These are phyloP conservation scores for Oophaga sylvatica DNA, from an alignment of 2,797 vertebrate species.

Conservation along the genomic window DNA sequence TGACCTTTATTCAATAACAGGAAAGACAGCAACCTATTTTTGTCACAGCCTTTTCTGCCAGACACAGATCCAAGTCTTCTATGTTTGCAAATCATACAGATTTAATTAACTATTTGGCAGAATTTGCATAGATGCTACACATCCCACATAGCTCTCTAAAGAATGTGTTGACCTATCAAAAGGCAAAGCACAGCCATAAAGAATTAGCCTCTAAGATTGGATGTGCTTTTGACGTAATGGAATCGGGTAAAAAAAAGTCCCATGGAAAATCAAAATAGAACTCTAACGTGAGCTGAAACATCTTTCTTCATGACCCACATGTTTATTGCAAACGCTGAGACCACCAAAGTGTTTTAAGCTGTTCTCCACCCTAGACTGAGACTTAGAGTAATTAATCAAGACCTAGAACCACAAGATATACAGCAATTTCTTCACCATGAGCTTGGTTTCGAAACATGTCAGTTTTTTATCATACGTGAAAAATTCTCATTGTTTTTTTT, in stretches of 20 bases:
- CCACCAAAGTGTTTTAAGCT: neutral
- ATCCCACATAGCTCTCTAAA: neutral
- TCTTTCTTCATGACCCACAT: too few relatives aligned
- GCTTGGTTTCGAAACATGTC: too few relatives aligned
- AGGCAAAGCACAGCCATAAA: neutral
- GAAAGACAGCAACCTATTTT: constrained; percentile 15
- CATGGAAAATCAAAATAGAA: neutral
- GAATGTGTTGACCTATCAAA: neutral
- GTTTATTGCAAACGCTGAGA: neutral
- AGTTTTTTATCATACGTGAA: too few relatives aligned
- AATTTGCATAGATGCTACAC: neutral
- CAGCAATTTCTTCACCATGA: too few relatives aligned
- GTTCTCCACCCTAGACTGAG: neutral
- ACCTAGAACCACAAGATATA: neutral
- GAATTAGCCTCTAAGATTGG: neutral
- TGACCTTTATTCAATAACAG: constrained; percentile 17
- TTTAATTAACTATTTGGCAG: constrained; percentile 9
- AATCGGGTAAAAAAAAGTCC: neutral
- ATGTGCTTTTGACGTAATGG: neutral
- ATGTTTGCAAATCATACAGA: neutral
- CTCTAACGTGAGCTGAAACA: neutral
- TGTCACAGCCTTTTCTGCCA: constrained; percentile 8
- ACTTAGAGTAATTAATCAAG: neutral
- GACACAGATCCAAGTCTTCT: neutral
- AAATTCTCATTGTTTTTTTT: too few relatives aligned